Evolutionary conservation across 2,888 invertebrate genomes (phyloP).

Genomic region (Aleiodes alternator): DNA sequence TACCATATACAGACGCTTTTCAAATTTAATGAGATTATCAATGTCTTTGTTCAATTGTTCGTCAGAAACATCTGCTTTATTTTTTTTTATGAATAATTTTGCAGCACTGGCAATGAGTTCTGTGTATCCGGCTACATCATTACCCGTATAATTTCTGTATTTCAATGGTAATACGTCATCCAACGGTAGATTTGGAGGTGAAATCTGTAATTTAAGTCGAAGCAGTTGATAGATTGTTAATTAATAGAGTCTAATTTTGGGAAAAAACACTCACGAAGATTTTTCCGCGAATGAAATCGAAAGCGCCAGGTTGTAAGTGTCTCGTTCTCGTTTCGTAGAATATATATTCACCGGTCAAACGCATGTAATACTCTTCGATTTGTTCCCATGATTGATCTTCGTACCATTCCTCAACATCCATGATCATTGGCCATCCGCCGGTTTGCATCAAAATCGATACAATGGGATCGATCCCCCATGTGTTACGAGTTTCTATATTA

Average conservation of each 20-base stretch:
- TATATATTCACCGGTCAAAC: slow-evolving; percentile 48
- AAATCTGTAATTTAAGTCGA: no score
- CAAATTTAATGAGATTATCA: slow-evolving; percentile 57
- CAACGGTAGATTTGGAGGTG: slow-evolving; percentile 35
- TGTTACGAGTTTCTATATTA: slow-evolving; percentile 33
- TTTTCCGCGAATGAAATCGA: no score
- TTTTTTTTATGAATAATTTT: slow-evolving; percentile 50
- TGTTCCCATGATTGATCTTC: slow-evolving; percentile 58
- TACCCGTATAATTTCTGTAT: slow-evolving; percentile 47
- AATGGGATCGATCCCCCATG: slow-evolving; percentile 57
- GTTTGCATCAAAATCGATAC: slow-evolving; percentile 7
- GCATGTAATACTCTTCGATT: slow-evolving; percentile 60
- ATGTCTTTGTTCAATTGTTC: slow-evolving; percentile 54
- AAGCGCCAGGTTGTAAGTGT: no score
- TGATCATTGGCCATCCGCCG: slow-evolving; percentile 44
- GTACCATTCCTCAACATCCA: slow-evolving; percentile 62
- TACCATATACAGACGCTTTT: slow-evolving; percentile 51
- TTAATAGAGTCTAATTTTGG: no score
- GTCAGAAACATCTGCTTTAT: slow-evolving; percentile 52
- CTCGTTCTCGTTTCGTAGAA: slow-evolving; percentile 31
- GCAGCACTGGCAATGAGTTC: slow-evolving; percentile 52
- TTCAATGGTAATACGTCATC: slow-evolving; percentile 19
- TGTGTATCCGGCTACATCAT: slow-evolving; percentile 49
- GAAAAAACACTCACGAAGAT: no score
- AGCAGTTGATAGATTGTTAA: no score